Evolutionary conservation across 2,888 invertebrate genomes (phyloP).

Genomic region (Acleris emargana): DNA sequence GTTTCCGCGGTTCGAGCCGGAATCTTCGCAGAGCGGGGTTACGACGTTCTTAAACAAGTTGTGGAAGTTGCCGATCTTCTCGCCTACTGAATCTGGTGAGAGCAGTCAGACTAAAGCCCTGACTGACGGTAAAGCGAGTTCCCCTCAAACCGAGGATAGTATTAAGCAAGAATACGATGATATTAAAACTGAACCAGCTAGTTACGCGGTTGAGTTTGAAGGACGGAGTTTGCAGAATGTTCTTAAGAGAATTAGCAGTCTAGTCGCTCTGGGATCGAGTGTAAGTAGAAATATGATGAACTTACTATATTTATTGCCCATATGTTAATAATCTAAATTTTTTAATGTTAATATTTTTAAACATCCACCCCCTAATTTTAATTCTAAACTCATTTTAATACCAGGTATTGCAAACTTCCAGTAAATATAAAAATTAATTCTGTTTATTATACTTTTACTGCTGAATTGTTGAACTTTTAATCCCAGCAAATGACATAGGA

Average conservation of each 20-base stretch:
- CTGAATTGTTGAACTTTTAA: no score
- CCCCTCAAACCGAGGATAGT: slow-evolving; percentile 49
- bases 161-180: slow-evolving; percentile 57
- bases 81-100: slow-evolving; percentile 63
- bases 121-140: slow-evolving; percentile 50
- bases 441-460: no score
- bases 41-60: slow-evolving; percentile 89
- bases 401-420: no score
- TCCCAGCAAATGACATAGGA: no score
- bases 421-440: no score
- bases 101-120: slow-evolving; percentile 52
- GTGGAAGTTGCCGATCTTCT: slow-evolving; percentile 87
- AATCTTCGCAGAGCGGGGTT: slow-evolving; percentile 88
- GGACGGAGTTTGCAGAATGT: slow-evolving; percentile 94
- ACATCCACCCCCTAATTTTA: no score
- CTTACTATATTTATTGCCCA: no score
- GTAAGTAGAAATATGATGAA: slow-evolving; percentile 76
- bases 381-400: no score
- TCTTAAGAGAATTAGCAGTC: slow-evolving; percentile 92
- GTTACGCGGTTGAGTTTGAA: slow-evolving; percentile 84
- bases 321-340: no score
- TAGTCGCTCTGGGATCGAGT: slow-evolving; percentile 91
- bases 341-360: no score
- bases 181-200: slow-evolving; percentile 62
- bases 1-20: slow-evolving; percentile 87